Evolutionary conservation across 2,888 invertebrate genomes (phyloP), one percentile per base, ranked within the genome.

Genomic region (Hirtodrosophila histrioides): DNA sequence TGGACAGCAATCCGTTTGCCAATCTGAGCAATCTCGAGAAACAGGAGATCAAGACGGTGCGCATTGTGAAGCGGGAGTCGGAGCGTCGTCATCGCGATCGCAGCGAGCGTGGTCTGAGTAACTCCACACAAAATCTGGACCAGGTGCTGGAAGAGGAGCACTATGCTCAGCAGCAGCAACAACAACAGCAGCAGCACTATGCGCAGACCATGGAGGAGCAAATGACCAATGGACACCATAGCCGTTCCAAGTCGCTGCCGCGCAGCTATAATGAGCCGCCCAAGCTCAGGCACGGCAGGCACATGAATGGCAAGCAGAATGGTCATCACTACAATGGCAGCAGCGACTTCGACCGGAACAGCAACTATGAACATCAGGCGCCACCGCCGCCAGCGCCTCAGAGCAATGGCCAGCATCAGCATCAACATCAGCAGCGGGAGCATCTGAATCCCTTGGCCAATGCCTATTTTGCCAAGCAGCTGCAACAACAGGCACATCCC

Each of bases 21-120:
- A 94, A 94, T 83, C 93, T 95, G 50, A 95, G 92, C 24, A 94
- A 93, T 88, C 94, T 95, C 58, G 97, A 97, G 88, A 97, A 97
- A 80, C 94, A 95, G 90, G 97, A 97, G 92, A 96, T 97, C 62
- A 97, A 97, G 93, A 98, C 98, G 0, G 98, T 98, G 12, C 94
- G 98, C 63, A 97, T 98, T 85, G 97, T 98, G 0, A 98, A 98
- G 92, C 93, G 97, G 10, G 97, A 97, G 90, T 96, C 97, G 23
- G 97, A 97, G 90, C 94, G 97, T 53, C 93, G 97, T 0, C 96
- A 96, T 88, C 93, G 96, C 46, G 96, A 96, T 84, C 93, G 96
- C 54, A 93, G 96, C 45, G 96, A 96, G 83, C 94, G 96, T 45
- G 93, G 93, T 31, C 61, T 90, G 3, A 91, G 90, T 63, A 91